These are phyloP conservation scores for Betta splendens DNA, from an alignment of 2,797 vertebrate species.

Conservation along the genomic window DNA sequence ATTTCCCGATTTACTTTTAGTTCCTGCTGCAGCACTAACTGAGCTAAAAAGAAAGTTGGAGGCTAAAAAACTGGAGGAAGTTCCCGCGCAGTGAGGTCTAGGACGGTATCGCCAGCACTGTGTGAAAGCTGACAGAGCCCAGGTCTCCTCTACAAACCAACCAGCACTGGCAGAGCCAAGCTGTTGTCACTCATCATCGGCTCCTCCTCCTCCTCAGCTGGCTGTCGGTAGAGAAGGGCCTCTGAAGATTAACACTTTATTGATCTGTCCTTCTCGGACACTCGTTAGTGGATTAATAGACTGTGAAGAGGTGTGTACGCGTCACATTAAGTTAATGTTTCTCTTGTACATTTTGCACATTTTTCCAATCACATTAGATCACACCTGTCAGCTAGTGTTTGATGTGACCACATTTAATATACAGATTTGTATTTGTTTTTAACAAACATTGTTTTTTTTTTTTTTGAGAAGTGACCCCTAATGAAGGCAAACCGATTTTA, in stretches of 20 bases:
- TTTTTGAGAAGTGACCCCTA: neutral
- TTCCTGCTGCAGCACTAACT: conserved; percentile 41
- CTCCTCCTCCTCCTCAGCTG: conserved; percentile 15
- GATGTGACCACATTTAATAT: neutral
- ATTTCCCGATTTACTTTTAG: neutral
- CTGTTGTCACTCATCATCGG: neutral
- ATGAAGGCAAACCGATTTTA: neutral
- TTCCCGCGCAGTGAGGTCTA: conserved; percentile 10
- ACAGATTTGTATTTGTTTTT: no score
- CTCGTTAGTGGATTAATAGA: conserved; percentile 40
- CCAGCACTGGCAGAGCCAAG: neutral
- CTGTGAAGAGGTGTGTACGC: conserved; percentile 40
- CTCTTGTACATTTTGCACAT: conserved; percentile 55
- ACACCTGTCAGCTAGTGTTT: conserved; percentile 17
- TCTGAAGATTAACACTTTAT: conserved; percentile 56
- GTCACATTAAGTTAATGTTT: conserved; percentile 44
- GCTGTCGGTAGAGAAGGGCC: conserved; percentile 32
- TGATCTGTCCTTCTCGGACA: conserved; percentile 42
- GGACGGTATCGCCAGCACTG: neutral
- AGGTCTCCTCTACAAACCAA: conserved; percentile 2
- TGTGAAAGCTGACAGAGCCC: neutral
- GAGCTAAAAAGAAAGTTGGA: conserved; percentile 73
- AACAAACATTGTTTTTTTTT: no score
- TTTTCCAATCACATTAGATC: neutral
- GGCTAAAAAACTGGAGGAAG: conserved; percentile 36